Evolutionary conservation across 2,888 invertebrate species (phyloP).

Genomic region (Mamestra brassicae): DNA sequence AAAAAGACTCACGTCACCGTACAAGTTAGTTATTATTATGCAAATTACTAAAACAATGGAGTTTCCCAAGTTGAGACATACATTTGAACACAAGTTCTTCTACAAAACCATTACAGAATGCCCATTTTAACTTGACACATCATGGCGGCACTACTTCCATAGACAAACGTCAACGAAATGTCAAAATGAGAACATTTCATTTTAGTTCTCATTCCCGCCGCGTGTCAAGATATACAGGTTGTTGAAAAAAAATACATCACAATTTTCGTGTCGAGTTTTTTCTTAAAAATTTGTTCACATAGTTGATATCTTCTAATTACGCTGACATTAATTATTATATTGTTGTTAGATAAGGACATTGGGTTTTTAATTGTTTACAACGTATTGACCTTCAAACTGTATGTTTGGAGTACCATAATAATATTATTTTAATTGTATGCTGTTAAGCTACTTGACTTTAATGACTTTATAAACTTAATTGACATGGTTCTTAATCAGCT

Average conservation of each 20-base stretch:
- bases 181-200: not conserved
- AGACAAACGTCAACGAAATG: not conserved
- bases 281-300: slow-evolving; percentile 51
- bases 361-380: slow-evolving; percentile 56
- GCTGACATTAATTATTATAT: slow-evolving; percentile 63
- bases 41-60: slow-evolving; percentile 54
- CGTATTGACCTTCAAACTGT: slow-evolving; percentile 47
- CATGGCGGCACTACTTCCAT: not conserved
- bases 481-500: not conserved
- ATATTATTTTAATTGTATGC: slow-evolving; percentile 43
- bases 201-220: slow-evolving; percentile 15
- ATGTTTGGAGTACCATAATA: slow-evolving; percentile 42
- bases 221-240: slow-evolving; percentile 1
- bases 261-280: slow-evolving; percentile 38
- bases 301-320: slow-evolving; percentile 57
- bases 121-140: slow-evolving; percentile 13
- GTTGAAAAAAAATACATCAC: slow-evolving; percentile 29
- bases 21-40: slow-evolving; percentile 51
- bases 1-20: slow-evolving; percentile 7
- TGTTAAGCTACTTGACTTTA: slow-evolving; percentile 35
- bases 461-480: slow-evolving; percentile 36
- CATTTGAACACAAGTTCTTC: slow-evolving; percentile 43
- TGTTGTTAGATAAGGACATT: slow-evolving; percentile 59
- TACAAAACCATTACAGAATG: slow-evolving; percentile 42
- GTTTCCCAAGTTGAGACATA: slow-evolving; percentile 62